Conservation (phyloP, 2,888 invertebrate species). For the Ormyrus thymus region DNA sequence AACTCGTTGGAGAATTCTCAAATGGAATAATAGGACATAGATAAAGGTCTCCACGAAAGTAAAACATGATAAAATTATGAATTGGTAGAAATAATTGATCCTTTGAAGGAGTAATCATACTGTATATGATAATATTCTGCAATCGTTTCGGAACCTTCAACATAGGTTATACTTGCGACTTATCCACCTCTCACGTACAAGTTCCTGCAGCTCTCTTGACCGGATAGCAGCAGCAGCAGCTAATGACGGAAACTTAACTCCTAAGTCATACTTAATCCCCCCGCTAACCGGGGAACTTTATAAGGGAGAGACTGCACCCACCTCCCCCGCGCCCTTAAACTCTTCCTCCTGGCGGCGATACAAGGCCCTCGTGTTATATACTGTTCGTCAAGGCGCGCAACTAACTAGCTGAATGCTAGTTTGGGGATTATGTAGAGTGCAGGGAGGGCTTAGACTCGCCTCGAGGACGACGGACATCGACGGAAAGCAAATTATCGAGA, state of each 20-base stretch:
- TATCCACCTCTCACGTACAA: background rate
- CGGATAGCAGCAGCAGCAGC: constrained; percentile 55
- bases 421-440: constrained; percentile 43
- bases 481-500: constrained; percentile 39
- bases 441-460: constrained; percentile 4
- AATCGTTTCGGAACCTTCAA: too few species aligned
- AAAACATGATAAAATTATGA: too few species aligned
- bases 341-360: background rate
- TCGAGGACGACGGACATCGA: background rate
- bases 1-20: too few species aligned
- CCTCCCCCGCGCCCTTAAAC: too few species aligned
- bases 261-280: constrained; percentile 72
- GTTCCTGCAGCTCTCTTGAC: constrained; percentile 39
- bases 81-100: too few species aligned
- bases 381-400: constrained; percentile 10
- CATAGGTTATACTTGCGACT: background rate
- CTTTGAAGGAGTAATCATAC: too few species aligned
- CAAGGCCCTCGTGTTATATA: constrained; percentile 9
- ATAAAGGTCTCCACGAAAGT: too few species aligned
- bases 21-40: too few species aligned
- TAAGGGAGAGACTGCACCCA: background rate
- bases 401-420: constrained; percentile 20
- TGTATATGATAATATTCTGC: too few species aligned
- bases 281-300: constrained; percentile 52
- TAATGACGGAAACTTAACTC: constrained; percentile 72